Percentiles rank a stretch among this genome's conserved stretches.
Conservation (phyloP, 1,140 invertebrate genomes). For the Cyclina sinensis region DNA sequence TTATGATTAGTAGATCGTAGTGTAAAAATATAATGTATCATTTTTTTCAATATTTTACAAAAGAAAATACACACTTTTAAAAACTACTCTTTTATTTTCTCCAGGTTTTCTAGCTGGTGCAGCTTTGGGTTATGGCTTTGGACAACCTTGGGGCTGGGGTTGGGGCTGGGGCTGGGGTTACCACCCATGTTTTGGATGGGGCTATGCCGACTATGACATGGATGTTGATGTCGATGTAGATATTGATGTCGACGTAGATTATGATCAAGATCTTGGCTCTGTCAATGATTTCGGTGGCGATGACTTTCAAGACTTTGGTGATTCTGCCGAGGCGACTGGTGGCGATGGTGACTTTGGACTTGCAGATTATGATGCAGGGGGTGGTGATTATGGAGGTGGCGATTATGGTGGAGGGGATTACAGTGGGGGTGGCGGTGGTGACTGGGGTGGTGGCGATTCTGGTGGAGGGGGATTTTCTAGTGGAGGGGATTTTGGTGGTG, state of each 20-base stretch:
- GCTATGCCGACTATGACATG: conserved; percentile 59
- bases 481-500: conserved; percentile 16
- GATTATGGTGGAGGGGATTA: background rate
- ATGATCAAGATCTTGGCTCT: conserved; percentile 20
- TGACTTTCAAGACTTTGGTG: conserved; percentile 36
- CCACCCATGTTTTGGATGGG: conserved; percentile 57
- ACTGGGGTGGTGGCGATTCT: background rate
- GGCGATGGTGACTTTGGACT: conserved; percentile 11
- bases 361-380: conserved; percentile 15
- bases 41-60: too few species aligned
- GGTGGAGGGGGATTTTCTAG: background rate
- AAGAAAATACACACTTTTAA: too few species aligned
- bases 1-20: too few species aligned
- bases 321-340: background rate
- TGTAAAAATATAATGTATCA: too few species aligned
- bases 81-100: background rate
- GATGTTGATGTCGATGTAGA: conserved; percentile 44
- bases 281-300: conserved; percentile 34
- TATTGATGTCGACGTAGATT: conserved; percentile 5
- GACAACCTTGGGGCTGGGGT: conserved; percentile 54
- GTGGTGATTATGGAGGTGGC: background rate
- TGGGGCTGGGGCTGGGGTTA: conserved; percentile 66
- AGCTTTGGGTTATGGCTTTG: conserved; percentile 52
- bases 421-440: background rate
- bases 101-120: conserved; percentile 57